Evolutionary conservation across 2,888 invertebrate genomes (phyloP), one percentile per base, ranked within the genome.

Genomic region (Erynnis tages): DNA sequence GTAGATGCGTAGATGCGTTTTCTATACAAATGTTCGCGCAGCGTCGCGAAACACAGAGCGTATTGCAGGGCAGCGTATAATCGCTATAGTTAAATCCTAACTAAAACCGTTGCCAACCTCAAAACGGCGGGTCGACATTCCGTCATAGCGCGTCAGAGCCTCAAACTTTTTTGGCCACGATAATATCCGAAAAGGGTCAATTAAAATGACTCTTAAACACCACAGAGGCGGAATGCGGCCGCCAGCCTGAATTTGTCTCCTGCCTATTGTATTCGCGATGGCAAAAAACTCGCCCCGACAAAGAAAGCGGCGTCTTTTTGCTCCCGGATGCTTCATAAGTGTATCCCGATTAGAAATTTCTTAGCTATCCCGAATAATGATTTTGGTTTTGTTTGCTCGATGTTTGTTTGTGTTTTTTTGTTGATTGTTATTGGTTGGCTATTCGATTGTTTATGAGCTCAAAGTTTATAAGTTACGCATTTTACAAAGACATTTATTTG

Each of bases 181-280:
- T 79, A 73, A 82, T 76, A 74, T 71, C 69, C 63, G 67, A 64
- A 67, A 70, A 60, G 64, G 74, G 79, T 85, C 87, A 87, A 87
- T 87, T 87, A 87, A 87, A 87, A 86, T 87, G 75, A 77, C 75
- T 87, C 69, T 69, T 79, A 80, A 85, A 87, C 87, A 86, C 87
- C 82, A 84, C 60, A 54, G 66, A 60, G 61, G 54, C 60, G 69
- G 86, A 85, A 87, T 87, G 75, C 67, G 54, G 65, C 60, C 69
- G 66, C 72, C 66, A 65, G 71, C 66, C 80, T 71, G 79, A 85
- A 85, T 85, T 85, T 83, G 84, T 82, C 79, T 76, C 14, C 59
- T 65, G 60, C 78, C 82, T 82, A 85, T 86, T 87, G 86, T 86
- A 71, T 84, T 81, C 72, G 54, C 41, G 16, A 29, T 45, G 47